Conservation (phyloP, 2,888 invertebrate genomes). For the Eulithis prunata region DNA sequence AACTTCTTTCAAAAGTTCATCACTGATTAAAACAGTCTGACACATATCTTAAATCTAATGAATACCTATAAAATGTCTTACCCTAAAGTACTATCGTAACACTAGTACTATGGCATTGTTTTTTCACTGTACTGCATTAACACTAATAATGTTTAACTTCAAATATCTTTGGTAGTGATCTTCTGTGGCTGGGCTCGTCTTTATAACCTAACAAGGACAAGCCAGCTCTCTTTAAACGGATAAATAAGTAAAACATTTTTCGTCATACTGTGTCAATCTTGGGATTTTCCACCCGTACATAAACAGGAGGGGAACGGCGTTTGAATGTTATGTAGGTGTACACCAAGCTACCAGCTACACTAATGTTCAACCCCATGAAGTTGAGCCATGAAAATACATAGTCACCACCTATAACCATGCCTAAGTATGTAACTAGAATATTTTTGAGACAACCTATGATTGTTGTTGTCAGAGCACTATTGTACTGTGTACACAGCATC, state of each 20-base stretch:
- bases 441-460: slow-evolving; percentile 99
- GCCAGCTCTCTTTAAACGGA: neutral
- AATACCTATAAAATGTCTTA: slow-evolving; percentile 1
- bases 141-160: slow-evolving; percentile 20
- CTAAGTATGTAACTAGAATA: slow-evolving; percentile 97
- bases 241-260: neutral
- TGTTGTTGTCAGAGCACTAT: slow-evolving; percentile 99
- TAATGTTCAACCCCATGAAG: slow-evolving; percentile 98
- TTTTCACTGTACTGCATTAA: slow-evolving; percentile 17
- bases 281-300: slow-evolving; percentile 61
- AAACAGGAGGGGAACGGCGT: slow-evolving; percentile 77
- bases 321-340: slow-evolving; percentile 95
- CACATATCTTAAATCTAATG: neutral
- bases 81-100: slow-evolving; percentile 11
- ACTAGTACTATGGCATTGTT: slow-evolving; percentile 28
- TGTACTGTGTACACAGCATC: slow-evolving; percentile 97
- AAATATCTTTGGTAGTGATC: slow-evolving; percentile 29
- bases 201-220: slow-evolving; percentile 4
- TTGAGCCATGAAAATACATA: slow-evolving; percentile 97
- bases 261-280: slow-evolving; percentile 68
- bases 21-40: no score
- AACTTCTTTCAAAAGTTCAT: no score
- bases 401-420: slow-evolving; percentile 99
- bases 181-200: neutral
- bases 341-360: slow-evolving; percentile 93